phyloP scores from a whole-genome alignment of 2,888 invertebrate species.

The Subacronicta megacephala region DNA sequence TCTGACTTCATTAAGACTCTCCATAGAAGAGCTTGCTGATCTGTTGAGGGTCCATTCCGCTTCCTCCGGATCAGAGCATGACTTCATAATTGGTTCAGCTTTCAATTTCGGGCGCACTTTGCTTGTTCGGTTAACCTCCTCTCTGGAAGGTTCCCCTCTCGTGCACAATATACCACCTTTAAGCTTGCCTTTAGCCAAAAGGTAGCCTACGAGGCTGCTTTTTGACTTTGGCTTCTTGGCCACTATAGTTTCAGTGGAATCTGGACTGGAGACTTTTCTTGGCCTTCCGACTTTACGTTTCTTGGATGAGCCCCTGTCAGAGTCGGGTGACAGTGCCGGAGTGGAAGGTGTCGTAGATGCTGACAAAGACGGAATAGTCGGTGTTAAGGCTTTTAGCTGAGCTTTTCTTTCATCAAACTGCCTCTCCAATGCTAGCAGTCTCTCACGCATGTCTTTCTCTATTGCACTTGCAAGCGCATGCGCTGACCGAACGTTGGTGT shows the following conservation, averaged over 20 bases:
- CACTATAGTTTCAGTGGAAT: constrained; percentile 94
- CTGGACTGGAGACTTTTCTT: constrained; percentile 91
- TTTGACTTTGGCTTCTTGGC: constrained; percentile 94
- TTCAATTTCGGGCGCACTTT: constrained; percentile 93
- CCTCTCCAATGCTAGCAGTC: constrained; percentile 94
- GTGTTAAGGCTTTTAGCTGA: constrained; percentile 93
- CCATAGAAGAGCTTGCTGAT: constrained; percentile 88
- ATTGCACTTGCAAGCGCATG: constrained; percentile 92
- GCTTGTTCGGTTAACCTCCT: constrained; percentile 82
- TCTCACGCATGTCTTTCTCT: constrained; percentile 95
- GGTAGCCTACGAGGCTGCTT: constrained; percentile 91
- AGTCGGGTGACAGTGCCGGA: constrained; percentile 84
- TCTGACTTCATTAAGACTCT: constrained; percentile 85
- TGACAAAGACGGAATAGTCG: constrained; percentile 83
- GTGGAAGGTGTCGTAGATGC: constrained; percentile 83
- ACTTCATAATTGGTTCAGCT: constrained; percentile 92
- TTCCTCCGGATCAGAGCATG: constrained; percentile 89
- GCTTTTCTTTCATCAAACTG: constrained; percentile 95
- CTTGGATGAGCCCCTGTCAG: constrained; percentile 90
- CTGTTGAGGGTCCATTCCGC: constrained; percentile 82
- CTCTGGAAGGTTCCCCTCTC: constrained; percentile 87
- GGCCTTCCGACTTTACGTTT: constrained; percentile 96
- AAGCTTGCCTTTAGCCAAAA: constrained; percentile 91
- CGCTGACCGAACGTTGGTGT: constrained; percentile 81
- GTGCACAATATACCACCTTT: constrained; percentile 87